A percentile compares a stretch with the other conserved stretches of the same genome.
Conservation (phyloP, 2,888 invertebrate species). For the Cerceris ruficornis region DNA sequence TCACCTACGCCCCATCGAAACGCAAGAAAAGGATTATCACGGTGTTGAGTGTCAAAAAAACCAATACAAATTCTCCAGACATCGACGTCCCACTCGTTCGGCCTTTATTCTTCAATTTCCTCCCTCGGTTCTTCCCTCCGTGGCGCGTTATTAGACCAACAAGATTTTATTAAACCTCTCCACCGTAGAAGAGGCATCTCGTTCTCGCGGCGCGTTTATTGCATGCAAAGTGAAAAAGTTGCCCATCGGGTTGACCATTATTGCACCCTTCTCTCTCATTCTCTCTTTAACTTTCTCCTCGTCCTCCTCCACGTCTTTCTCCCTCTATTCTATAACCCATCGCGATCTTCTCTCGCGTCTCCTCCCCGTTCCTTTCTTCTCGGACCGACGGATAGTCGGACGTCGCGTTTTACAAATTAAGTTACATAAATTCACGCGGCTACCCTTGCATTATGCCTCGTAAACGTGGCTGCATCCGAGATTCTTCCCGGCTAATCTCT, state of each 20-base stretch:
- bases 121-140: background rate
- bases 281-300: background rate
- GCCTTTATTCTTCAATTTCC: slow-evolving; percentile 3
- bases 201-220: slow-evolving; percentile 49
- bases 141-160: slow-evolving; percentile 58
- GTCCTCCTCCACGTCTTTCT: background rate
- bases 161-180: slow-evolving; percentile 63
- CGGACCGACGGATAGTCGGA: slow-evolving; percentile 25
- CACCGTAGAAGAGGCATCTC: slow-evolving; percentile 36
- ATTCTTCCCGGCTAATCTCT: slow-evolving; percentile 54
- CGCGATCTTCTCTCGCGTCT: background rate
- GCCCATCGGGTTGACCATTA: slow-evolving; percentile 66
- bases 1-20: no score
- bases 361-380: slow-evolving; percentile 19
- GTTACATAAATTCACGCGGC: slow-evolving; percentile 64
- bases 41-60: background rate
- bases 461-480: slow-evolving; percentile 31
- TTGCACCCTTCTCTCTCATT: slow-evolving; percentile 24
- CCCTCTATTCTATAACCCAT: slow-evolving; percentile 8
- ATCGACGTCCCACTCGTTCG: background rate
- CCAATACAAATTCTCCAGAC: background rate
- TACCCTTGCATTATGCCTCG: slow-evolving; percentile 53
- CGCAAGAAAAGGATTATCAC: background rate
- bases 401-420: slow-evolving; percentile 64
- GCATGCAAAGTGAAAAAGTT: slow-evolving; percentile 69